Conservation (phyloP, 2,888 invertebrate genomes). For the Plebejus argus region DNA sequence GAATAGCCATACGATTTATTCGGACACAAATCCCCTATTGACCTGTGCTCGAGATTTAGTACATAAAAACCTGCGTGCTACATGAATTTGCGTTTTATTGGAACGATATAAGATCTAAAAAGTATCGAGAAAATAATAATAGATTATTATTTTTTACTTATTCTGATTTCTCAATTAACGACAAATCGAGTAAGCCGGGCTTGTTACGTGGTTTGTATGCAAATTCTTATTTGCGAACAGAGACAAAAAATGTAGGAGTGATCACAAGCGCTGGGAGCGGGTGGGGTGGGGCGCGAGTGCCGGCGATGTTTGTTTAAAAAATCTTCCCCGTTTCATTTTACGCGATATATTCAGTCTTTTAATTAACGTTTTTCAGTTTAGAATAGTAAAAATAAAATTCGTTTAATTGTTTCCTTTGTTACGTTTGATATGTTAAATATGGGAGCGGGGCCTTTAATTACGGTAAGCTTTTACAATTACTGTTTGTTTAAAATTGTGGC, state of each 20-base stretch:
- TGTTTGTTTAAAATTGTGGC: neutral
- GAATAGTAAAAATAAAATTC: neutral
- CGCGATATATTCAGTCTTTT: conserved; percentile 22
- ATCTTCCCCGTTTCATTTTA: conserved; percentile 27
- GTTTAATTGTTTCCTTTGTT: conserved; percentile 10
- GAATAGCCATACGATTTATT: conserved; percentile 13
- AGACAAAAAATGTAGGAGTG: conserved; percentile 44
- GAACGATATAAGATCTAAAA: neutral
- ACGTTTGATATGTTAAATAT: neutral
- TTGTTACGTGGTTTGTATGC: conserved; percentile 51
- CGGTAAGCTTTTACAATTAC: neutral
- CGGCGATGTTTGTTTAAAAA: conserved; percentile 34
- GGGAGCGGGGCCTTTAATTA: neutral
- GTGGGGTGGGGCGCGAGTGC: conserved; percentile 29
- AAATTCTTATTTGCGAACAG: conserved; percentile 51
- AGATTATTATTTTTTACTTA: neutral
- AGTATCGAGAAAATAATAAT: neutral
- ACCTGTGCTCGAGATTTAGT: conserved; percentile 7
- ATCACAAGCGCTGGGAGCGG: conserved; percentile 37
- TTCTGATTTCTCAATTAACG: conserved; percentile 25
- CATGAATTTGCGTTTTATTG: neutral
- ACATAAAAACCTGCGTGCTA: neutral
- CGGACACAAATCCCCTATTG: conserved; percentile 17
- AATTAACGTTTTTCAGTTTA: conserved; percentile 17
- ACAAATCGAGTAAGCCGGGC: conserved; percentile 30